These are phyloP conservation scores for Drosophila stalkeri DNA, from an alignment of 2,888 invertebrate genomes.

Conservation along the genomic window DNA sequence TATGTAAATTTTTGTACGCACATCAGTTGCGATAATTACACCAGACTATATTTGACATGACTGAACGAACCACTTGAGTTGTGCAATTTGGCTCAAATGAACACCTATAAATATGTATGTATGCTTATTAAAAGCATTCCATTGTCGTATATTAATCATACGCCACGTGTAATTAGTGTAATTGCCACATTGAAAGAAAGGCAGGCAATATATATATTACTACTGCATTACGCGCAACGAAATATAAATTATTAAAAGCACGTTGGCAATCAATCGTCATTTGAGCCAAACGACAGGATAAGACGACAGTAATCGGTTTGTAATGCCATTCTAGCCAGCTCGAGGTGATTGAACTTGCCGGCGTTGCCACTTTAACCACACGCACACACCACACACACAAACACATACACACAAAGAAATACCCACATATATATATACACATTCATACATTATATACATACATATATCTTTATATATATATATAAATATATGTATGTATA, in stretches of 20 bases:
- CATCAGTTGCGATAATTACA: conserved; percentile 6
- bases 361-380: conserved; percentile 32
- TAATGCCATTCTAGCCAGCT: conserved; percentile 49
- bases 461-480: neutral
- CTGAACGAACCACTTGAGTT: neutral
- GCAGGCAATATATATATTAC: neutral
- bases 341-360: conserved; percentile 70
- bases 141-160: conserved; percentile 49
- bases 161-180: conserved; percentile 47
- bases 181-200: conserved; percentile 26
- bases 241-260: conserved; percentile 35
- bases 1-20: conserved; percentile 7
- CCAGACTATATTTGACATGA: conserved; percentile 3
- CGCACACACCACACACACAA: neutral
- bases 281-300: conserved; percentile 52
- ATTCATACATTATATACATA: neutral
- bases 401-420: neutral
- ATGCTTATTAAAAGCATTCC: conserved; percentile 18
- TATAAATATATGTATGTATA: neutral
- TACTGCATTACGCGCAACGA: conserved; percentile 13
- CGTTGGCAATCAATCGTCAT: conserved; percentile 43
- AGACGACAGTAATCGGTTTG: conserved; percentile 63
- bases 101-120: conserved; percentile 6
- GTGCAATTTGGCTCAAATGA: conserved; percentile 1
- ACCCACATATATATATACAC: neutral